phyloP scores from a whole-genome alignment of 2,888 invertebrate genomes.

The Aleiodes testaceus region DNA sequence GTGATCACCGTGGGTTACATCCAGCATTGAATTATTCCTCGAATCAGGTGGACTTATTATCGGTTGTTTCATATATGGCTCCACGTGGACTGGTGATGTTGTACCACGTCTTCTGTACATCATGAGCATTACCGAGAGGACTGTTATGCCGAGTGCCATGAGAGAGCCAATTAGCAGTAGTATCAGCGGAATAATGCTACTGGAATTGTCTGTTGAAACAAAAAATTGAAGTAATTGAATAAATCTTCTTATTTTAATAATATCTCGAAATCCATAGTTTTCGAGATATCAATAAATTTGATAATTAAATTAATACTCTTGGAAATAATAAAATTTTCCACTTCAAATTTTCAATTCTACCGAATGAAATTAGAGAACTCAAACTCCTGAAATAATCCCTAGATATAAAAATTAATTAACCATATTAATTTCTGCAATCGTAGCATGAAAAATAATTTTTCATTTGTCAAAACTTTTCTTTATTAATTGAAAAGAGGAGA shows the following conservation, averaged over 20 bases:
- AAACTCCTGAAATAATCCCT: too few relatives aligned
- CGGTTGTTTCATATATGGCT: slow-evolving; percentile 72
- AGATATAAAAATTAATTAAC: not conserved
- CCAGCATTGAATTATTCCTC: slow-evolving; percentile 78
- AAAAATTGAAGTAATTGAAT: not conserved
- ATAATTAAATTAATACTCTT: too few relatives aligned
- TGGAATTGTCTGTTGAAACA: slow-evolving; percentile 76
- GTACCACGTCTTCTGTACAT: slow-evolving; percentile 78
- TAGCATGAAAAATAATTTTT: too few relatives aligned
- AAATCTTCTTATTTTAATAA: too few relatives aligned
- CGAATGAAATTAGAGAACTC: too few relatives aligned
- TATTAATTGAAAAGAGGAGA: not conserved
- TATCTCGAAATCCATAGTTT: too few relatives aligned
- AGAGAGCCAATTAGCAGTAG: slow-evolving; percentile 80
- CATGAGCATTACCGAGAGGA: slow-evolving; percentile 79
- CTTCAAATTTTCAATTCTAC: too few relatives aligned
- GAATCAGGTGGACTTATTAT: slow-evolving; percentile 72
- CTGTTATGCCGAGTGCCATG: slow-evolving; percentile 79
- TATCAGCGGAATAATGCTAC: slow-evolving; percentile 83
- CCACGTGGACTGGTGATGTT: slow-evolving; percentile 71
- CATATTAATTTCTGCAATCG: too few relatives aligned
- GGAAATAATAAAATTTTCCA: too few relatives aligned
- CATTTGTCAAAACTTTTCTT: too few relatives aligned
- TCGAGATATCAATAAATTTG: too few relatives aligned
- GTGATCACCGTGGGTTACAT: slow-evolving; percentile 87